Base-by-base conservation (phyloP, 2,113 vertebrate genomes). In the Hippocampus mohnikei region DNA sequence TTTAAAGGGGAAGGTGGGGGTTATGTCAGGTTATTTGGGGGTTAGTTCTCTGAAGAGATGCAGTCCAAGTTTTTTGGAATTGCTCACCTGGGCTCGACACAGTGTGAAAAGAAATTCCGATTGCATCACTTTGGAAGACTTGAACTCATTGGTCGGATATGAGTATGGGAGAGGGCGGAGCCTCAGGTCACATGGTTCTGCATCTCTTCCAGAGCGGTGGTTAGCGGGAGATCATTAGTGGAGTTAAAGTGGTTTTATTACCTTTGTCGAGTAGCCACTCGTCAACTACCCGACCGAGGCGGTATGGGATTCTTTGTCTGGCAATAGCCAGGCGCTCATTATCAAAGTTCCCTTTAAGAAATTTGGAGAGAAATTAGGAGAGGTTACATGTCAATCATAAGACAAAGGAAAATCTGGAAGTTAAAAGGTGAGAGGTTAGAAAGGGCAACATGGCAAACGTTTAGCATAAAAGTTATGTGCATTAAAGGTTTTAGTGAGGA, bases 241-340 rank as follows among this genome's bases (percentile, higher is more conserved):
- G 92, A 88, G 93, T 94, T 94, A 94, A 93, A 93, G 94, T 91
- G 88, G 85, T 94, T 91, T 95, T 95, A 91, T 98, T 98, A 97
- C 96, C 96, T 98, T 98, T 98, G 94, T 98, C 96, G 93, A 97
- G 95, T 94, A 98, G 96, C 96, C 96, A 98, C 88, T 98, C 96
- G 93, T 98, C 96, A 94, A 97, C 96, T 96, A 96, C 96, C 92
- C 96, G 95, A 95, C 96, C 96, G 86, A 97, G 95, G 92, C 96
- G 95, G 93, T 95, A 97, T 93, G 96, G 96, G 92, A 98, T 98
- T 95, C 96, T 95, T 94, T 96, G 95, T 94, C 96, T 96, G 95
- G 96, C 96, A 95, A 97, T 95, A 94, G 95, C 94, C 96, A 98
- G 95, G 91, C 96, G 95, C 84, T 98, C 96, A 94, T 94, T 95